phyloP scores from a whole-genome alignment of 2,888 invertebrate species.

The Tipula helvola region DNA sequence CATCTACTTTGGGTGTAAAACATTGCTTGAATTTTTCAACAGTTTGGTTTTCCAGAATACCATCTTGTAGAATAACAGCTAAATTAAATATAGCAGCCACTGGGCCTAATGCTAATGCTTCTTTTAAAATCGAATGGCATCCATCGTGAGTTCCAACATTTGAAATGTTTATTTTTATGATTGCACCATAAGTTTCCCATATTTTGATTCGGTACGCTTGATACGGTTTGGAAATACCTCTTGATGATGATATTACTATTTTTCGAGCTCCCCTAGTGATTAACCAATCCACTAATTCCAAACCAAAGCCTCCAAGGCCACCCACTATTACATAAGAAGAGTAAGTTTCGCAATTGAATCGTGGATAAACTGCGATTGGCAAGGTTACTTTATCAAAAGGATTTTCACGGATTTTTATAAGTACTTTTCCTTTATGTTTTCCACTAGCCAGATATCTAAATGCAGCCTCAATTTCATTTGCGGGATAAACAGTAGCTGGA shows the following conservation, averaged over 20 bases:
- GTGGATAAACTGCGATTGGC: slow-evolving; percentile 25
- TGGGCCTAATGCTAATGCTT: slow-evolving; percentile 49
- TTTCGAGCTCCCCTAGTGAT: slow-evolving; percentile 67
- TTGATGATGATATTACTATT: slow-evolving; percentile 66
- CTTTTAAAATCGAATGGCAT: slow-evolving; percentile 52
- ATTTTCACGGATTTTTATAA: not conserved
- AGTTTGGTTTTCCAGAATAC: slow-evolving; percentile 64
- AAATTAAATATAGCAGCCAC: slow-evolving; percentile 82
- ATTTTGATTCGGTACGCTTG: slow-evolving; percentile 56
- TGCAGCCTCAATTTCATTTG: slow-evolving; percentile 56
- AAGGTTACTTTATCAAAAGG: slow-evolving; percentile 21
- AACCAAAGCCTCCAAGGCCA: slow-evolving; percentile 37
- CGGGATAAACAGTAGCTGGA: slow-evolving; percentile 52
- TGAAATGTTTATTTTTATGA: slow-evolving; percentile 52
- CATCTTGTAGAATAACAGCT: slow-evolving; percentile 68
- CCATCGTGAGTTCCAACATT: slow-evolving; percentile 60
- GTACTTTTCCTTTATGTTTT: too few relatives aligned
- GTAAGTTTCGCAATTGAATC: slow-evolving; percentile 27
- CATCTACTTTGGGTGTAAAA: slow-evolving; percentile 61
- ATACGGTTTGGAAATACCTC: slow-evolving; percentile 69
- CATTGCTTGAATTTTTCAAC: slow-evolving; percentile 53
- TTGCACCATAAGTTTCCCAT: slow-evolving; percentile 38
- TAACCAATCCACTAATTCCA: slow-evolving; percentile 81
- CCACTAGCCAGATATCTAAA: slow-evolving; percentile 41
- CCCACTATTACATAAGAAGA: slow-evolving; percentile 48